Percentiles rank a stretch among this genome's conserved stretches.
phyloP scores from a whole-genome alignment of 2,888 invertebrate species.

The Scaptomyza tumidula region DNA sequence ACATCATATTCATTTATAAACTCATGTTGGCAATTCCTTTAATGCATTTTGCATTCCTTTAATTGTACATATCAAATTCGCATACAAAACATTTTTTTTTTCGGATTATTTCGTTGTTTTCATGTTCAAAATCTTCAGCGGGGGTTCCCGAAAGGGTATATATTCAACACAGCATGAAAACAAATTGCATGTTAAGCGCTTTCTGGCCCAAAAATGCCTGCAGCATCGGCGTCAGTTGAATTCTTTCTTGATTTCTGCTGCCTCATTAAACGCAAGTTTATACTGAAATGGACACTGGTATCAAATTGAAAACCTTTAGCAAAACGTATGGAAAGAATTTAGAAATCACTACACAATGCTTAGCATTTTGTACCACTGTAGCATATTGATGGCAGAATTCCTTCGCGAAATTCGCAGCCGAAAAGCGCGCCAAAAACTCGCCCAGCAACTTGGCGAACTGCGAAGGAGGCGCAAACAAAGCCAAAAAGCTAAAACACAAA shows the following conservation, averaged over 20 bases:
- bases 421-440: constrained; percentile 75
- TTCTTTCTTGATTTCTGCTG: constrained; percentile 59
- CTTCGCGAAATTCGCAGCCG: constrained; percentile 27
- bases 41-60: constrained; percentile 12
- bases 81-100: too few relatives aligned
- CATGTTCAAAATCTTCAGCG: constrained; percentile 17
- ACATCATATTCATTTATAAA: not conserved
- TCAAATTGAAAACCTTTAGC: not conserved
- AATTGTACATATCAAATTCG: too few relatives aligned
- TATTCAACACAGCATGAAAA: constrained; percentile 22
- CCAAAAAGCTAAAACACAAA: constrained; percentile 42
- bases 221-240: constrained; percentile 12
- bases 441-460: constrained; percentile 48
- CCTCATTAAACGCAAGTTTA: constrained; percentile 50
- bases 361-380: constrained; percentile 6
- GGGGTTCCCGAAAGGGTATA: constrained; percentile 9
- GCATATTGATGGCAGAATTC: not conserved
- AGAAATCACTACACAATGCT: too few relatives aligned
- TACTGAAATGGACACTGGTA: not conserved
- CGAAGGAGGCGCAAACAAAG: constrained; percentile 40
- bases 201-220: constrained; percentile 6
- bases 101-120: constrained; percentile 37
- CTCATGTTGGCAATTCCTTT: not conserved
- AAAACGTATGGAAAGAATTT: too few relatives aligned
- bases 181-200: constrained; percentile 57